Conservation (phyloP, 2,888 invertebrate species). For the Andrena flavipes region DNA sequence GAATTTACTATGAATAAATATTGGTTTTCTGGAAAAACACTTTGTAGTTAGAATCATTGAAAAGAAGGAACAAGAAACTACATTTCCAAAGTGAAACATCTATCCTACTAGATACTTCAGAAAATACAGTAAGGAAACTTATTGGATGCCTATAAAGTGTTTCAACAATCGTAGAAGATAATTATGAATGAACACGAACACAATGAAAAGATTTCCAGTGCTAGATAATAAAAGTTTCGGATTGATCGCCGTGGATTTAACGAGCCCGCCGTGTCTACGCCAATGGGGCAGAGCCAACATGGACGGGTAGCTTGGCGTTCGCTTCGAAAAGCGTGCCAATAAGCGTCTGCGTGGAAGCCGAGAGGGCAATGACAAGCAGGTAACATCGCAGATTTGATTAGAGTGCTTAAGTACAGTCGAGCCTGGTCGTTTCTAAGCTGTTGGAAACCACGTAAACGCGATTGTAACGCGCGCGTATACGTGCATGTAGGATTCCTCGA, state of each 20-base stretch:
- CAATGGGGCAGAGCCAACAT: slow-evolving; percentile 7
- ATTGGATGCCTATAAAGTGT: no score
- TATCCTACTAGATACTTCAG: no score
- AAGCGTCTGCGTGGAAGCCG: slow-evolving; percentile 11
- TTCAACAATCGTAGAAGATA: no score
- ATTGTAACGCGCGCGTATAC: slow-evolving; percentile 52
- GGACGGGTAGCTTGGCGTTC: slow-evolving; percentile 18
- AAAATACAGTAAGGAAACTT: no score
- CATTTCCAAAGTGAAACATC: neutral
- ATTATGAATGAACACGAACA: no score
- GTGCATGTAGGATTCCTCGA: slow-evolving; percentile 52
- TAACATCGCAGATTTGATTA: slow-evolving; percentile 68
- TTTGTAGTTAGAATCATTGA: no score
- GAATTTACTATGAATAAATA: neutral
- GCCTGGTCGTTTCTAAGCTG: slow-evolving; percentile 40
- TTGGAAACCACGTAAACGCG: slow-evolving; percentile 58
- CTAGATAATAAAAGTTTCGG: no score
- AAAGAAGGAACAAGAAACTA: neutral
- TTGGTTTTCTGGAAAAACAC: neutral
- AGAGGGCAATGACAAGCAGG: slow-evolving; percentile 63
- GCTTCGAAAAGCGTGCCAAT: slow-evolving; percentile 47
- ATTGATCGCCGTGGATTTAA: no score
- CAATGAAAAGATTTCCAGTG: no score
- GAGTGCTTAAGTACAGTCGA: slow-evolving; percentile 49
- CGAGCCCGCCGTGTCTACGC: neutral